phyloP scores from a whole-genome alignment of 1,140 invertebrate genomes.

The Drosophila pruinosa region DNA sequence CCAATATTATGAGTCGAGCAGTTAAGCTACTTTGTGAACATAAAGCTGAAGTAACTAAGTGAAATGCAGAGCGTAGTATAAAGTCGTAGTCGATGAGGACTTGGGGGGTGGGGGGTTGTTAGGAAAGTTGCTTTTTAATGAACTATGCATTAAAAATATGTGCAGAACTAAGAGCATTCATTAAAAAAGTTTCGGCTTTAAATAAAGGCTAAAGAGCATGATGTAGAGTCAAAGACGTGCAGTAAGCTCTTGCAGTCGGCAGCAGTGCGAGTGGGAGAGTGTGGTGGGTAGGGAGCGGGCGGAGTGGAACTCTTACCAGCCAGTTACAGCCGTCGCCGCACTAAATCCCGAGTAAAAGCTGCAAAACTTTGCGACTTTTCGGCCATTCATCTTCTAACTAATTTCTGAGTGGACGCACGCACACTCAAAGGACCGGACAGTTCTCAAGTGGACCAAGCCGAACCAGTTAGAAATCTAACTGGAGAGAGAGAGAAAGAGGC shows the following conservation, averaged over 20 bases:
- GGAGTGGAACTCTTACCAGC: background rate
- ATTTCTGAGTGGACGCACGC: slow-evolving; percentile 78
- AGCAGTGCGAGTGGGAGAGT: background rate
- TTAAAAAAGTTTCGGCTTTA: slow-evolving; percentile 78
- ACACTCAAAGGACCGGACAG: slow-evolving; percentile 26
- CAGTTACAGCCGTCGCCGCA: slow-evolving; percentile 52
- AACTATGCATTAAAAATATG: slow-evolving; percentile 79
- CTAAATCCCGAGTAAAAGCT: slow-evolving; percentile 75
- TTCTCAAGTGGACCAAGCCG: slow-evolving; percentile 10
- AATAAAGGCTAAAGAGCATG: slow-evolving; percentile 52
- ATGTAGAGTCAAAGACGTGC: slow-evolving; percentile 35
- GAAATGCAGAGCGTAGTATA: slow-evolving; percentile 19
- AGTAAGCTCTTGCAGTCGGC: background rate
- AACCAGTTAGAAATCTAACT: background rate
- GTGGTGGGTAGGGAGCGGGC: background rate
- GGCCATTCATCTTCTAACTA: slow-evolving; percentile 78
- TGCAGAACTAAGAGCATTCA: slow-evolving; percentile 79
- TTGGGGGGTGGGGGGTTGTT: background rate
- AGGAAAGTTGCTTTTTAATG: slow-evolving; percentile 75
- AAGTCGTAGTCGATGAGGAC: slow-evolving; percentile 18
- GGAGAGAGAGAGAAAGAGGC: background rate
- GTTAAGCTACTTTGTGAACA: slow-evolving; percentile 62
- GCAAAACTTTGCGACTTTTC: slow-evolving; percentile 75
- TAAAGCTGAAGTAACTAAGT: slow-evolving; percentile 50
- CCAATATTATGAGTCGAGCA: slow-evolving; percentile 56